Evolutionary conservation across 1,140 invertebrate species (phyloP).

Genomic region (Drosophila guanche): DNA sequence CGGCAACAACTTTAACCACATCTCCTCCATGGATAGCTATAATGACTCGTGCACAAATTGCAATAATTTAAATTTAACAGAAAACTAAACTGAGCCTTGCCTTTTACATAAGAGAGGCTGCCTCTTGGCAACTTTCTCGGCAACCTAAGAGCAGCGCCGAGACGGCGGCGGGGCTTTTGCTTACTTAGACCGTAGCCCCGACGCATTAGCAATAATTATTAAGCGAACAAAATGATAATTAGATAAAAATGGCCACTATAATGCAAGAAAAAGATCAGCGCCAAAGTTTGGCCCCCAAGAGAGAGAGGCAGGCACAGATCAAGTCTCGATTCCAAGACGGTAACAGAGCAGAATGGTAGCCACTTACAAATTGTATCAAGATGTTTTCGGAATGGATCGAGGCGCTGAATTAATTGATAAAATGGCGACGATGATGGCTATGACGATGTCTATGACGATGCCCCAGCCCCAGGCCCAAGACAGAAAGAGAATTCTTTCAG

Average conservation of each 20-base stretch:
- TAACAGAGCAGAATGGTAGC: slow-evolving; percentile 12
- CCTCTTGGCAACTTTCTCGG: slow-evolving; percentile 47
- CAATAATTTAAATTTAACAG: slow-evolving; percentile 72
- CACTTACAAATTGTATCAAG: slow-evolving; percentile 68
- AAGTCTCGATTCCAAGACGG: slow-evolving; percentile 15
- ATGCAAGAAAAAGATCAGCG: slow-evolving; percentile 32
- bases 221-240: slow-evolving; percentile 62
- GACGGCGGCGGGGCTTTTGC: not conserved
- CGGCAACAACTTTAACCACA: slow-evolving; percentile 30
- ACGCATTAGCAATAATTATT: slow-evolving; percentile 56
- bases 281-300: slow-evolving; percentile 12
- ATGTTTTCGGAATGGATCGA: slow-evolving; percentile 41
- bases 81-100: slow-evolving; percentile 33
- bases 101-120: slow-evolving; percentile 54
- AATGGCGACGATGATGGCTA: slow-evolving; percentile 33
- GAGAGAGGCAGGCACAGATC: slow-evolving; percentile 13
- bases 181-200: not conserved
- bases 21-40: slow-evolving; percentile 28
- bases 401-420: slow-evolving; percentile 65
- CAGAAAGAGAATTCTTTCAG: slow-evolving; percentile 16
- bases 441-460: not conserved
- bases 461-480: not conserved
- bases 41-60: slow-evolving; percentile 57
- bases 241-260: slow-evolving; percentile 43
- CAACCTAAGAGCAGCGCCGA: slow-evolving; percentile 2